These are phyloP conservation scores for Plagodis dolabraria DNA, from an alignment of 2,888 invertebrate species.

Conservation along the genomic window DNA sequence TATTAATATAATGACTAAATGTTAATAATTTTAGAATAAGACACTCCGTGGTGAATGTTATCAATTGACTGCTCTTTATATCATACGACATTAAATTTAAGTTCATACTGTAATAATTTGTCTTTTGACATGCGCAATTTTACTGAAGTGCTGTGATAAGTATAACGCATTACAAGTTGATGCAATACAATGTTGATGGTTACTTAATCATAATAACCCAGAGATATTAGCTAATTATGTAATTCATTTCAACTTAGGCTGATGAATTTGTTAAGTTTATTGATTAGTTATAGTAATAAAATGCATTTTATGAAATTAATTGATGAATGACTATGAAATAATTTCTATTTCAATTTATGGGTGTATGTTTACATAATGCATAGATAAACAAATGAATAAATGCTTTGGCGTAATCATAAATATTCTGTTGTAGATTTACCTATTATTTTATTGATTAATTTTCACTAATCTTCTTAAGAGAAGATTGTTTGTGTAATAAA, in stretches of 20 bases:
- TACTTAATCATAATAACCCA: slow-evolving; percentile 43
- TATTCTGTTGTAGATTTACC: slow-evolving; percentile 57
- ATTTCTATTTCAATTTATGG: slow-evolving; percentile 19
- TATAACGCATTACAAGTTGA: slow-evolving; percentile 55
- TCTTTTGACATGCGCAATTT: slow-evolving; percentile 69
- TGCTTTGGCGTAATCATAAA: slow-evolving; percentile 52
- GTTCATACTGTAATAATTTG: slow-evolving; percentile 54
- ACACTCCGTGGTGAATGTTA: slow-evolving; percentile 49
- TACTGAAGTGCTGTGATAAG: slow-evolving; percentile 79
- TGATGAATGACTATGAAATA: no score
- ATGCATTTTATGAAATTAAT: slow-evolving; percentile 54
- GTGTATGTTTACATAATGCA: slow-evolving; percentile 19
- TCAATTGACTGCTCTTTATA: slow-evolving; percentile 53
- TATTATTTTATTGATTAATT: slow-evolving; percentile 41
- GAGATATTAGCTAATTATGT: slow-evolving; percentile 56
- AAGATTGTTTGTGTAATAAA: slow-evolving; percentile 40
- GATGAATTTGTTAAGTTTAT: slow-evolving; percentile 54
- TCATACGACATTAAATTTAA: slow-evolving; percentile 1
- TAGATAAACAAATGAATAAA: neutral
- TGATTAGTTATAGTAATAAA: slow-evolving; percentile 40
- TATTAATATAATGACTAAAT: slow-evolving; percentile 16
- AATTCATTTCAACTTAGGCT: slow-evolving; percentile 47
- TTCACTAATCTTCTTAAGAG: slow-evolving; percentile 41
- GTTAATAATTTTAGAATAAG: slow-evolving; percentile 37
- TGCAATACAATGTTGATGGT: slow-evolving; percentile 48